Percentiles rank a stretch among this genome's conserved stretches.
These are phyloP conservation scores for Eubucco bourcierii DNA, from an alignment of 2,113 vertebrate species.

Conservation along the genomic window DNA sequence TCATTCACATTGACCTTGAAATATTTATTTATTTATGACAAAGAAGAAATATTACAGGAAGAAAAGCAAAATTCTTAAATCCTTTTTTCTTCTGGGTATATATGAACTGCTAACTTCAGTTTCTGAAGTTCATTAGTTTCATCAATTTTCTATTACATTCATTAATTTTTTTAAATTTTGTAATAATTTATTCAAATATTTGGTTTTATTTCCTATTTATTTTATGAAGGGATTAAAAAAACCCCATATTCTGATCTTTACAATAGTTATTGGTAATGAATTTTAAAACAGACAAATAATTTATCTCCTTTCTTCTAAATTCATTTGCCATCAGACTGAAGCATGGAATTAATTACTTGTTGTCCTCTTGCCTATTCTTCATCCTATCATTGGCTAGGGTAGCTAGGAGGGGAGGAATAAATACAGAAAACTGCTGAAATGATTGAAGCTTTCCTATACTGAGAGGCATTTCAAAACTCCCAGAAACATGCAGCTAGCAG, in stretches of 20 bases:
- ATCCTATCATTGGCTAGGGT: not conserved
- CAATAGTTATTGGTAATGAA: not conserved
- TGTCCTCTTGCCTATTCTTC: not conserved
- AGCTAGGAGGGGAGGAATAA: not conserved
- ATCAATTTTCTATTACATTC: not conserved
- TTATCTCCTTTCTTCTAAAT: not conserved
- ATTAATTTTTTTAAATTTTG: too few species aligned
- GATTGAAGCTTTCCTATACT: not conserved
- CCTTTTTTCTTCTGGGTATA: not conserved
- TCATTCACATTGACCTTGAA: conserved; percentile 12
- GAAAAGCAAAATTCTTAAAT: not conserved
- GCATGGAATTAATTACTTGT: not conserved
- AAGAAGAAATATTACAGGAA: not conserved
- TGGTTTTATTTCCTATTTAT: not conserved
- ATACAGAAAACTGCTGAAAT: not conserved
- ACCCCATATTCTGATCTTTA: conserved; percentile 16
- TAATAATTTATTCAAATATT: not conserved
- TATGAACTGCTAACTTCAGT: not conserved
- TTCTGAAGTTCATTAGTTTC: conserved; percentile 14
- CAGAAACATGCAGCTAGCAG: not conserved
- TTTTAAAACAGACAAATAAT: conserved; percentile 38
- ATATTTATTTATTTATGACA: not conserved
- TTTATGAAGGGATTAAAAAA: not conserved
- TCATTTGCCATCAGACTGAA: not conserved
- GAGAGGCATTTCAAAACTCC: not conserved